These are phyloP conservation scores for Hippoglossus stenolepis DNA, from an alignment of 2,113 vertebrate species.

Conservation along the genomic window DNA sequence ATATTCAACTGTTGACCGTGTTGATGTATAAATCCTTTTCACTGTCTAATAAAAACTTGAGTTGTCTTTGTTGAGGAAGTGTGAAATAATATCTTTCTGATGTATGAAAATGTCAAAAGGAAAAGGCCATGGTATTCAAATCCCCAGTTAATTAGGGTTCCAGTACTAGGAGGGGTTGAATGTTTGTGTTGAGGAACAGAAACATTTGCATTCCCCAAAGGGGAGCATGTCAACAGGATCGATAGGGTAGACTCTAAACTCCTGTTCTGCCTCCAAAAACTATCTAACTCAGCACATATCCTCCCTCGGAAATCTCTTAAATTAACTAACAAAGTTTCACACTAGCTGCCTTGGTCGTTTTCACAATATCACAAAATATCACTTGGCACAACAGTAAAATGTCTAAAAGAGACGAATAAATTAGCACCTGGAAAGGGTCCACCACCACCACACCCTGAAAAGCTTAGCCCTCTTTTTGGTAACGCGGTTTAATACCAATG, in stretches of 20 bases:
- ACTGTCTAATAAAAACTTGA: conserved; percentile 33
- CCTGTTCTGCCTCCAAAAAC: conserved; percentile 60
- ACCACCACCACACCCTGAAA: not conserved
- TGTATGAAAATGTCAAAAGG: conserved; percentile 76
- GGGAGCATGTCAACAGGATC: conserved; percentile 77
- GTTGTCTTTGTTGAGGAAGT: conserved; percentile 59
- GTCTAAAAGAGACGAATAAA: not conserved
- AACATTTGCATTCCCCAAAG: conserved; percentile 80
- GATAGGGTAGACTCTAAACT: conserved; percentile 71
- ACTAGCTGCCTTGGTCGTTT: conserved; percentile 26
- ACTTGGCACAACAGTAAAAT: not conserved
- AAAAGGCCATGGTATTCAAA: conserved; percentile 79
- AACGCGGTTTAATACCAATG: conserved; percentile 51
- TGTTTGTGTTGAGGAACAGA: conserved; percentile 73
- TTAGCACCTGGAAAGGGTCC: conserved; percentile 9
- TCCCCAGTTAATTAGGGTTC: conserved; percentile 77
- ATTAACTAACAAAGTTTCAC: conserved; percentile 51
- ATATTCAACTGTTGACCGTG: conserved; percentile 35
- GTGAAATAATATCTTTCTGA: conserved; percentile 67
- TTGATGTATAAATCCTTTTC: conserved; percentile 27
- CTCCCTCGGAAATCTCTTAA: conserved; percentile 48
- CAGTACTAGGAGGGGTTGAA: conserved; percentile 67
- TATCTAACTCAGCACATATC: conserved; percentile 69
- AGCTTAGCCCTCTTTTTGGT: conserved; percentile 23
- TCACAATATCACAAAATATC: not conserved